Evolutionary conservation across 2,888 invertebrate species (phyloP).

Genomic region (Sisyra nigra): DNA sequence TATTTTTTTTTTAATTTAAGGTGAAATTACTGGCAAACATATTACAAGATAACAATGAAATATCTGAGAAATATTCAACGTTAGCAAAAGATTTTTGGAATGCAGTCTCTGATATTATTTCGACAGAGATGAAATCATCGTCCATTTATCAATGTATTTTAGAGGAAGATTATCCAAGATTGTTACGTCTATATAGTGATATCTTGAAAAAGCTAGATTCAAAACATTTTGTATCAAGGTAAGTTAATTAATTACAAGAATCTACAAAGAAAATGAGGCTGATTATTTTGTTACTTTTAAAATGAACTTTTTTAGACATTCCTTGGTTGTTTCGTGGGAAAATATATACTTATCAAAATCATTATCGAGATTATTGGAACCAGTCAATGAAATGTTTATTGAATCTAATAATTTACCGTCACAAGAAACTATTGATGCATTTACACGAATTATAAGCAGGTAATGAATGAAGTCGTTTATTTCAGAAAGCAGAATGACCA

Average conservation of each 20-base stretch:
- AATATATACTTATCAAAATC: constrained; percentile 74
- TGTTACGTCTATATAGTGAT: constrained; percentile 67
- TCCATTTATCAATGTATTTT: constrained; percentile 58
- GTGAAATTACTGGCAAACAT: constrained; percentile 32
- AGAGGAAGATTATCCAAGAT: constrained; percentile 75
- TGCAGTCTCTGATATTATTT: constrained; percentile 28
- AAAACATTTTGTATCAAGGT: constrained; percentile 39
- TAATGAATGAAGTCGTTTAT: constrained; percentile 15
- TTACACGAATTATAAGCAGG: constrained; percentile 49
- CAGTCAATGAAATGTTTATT: constrained; percentile 69
- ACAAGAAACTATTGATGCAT: constrained; percentile 60
- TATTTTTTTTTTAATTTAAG: constrained; percentile 20
- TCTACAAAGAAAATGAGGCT: constrained; percentile 1
- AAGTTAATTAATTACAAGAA: constrained; percentile 21
- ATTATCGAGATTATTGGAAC: constrained; percentile 64
- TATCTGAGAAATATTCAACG: constrained; percentile 20
- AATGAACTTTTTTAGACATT: too few relatives aligned
- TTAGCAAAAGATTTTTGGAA: constrained; percentile 38
- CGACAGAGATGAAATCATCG: constrained; percentile 34
- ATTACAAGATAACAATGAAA: constrained; percentile 18
- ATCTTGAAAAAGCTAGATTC: constrained; percentile 51
- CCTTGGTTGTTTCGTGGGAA: constrained; percentile 55
- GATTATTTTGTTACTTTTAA: constrained; percentile 12
- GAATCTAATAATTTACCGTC: constrained; percentile 48
- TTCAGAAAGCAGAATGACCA: not conserved